These are phyloP conservation scores for Indri indri DNA, from an alignment of 2,113 vertebrate genomes.

Conservation along the genomic window DNA sequence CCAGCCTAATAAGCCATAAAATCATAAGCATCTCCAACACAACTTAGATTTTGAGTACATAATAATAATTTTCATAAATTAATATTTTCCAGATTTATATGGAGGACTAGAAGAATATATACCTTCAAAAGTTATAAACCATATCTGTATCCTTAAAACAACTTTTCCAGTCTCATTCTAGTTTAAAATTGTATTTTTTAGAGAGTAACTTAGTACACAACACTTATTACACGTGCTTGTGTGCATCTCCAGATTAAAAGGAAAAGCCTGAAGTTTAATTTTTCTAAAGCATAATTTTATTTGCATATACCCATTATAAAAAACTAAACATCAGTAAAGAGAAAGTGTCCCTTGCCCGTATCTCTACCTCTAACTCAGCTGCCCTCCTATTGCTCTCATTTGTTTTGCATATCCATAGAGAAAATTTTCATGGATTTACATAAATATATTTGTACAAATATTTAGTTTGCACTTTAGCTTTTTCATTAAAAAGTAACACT, in stretches of 20 bases:
- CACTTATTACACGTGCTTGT: not conserved
- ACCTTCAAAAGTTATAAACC: not conserved
- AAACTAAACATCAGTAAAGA: not conserved
- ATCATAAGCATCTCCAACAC: not conserved
- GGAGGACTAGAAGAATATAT: not conserved
- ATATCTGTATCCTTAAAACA: not conserved
- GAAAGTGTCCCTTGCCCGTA: not conserved
- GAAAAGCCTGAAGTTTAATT: not conserved
- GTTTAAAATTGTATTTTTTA: not conserved
- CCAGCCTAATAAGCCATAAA: not conserved
- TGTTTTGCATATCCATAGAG: not conserved
- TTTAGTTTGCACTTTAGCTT: not conserved
- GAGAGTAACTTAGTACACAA: not conserved
- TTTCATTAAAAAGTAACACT: not conserved
- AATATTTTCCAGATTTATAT: not conserved
- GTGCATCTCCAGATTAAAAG: not conserved
- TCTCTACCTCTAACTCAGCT: not conserved
- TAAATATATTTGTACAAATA: not conserved
- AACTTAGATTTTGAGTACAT: not conserved
- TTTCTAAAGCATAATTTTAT: not conserved
- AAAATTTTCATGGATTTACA: not conserved
- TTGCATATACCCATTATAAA: not conserved
- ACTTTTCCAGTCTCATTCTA: not conserved
- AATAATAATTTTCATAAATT: not conserved
- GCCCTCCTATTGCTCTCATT: not conserved